Conservation (phyloP, 2,888 invertebrate genomes). For the Chrysopilus asiliformis region DNA sequence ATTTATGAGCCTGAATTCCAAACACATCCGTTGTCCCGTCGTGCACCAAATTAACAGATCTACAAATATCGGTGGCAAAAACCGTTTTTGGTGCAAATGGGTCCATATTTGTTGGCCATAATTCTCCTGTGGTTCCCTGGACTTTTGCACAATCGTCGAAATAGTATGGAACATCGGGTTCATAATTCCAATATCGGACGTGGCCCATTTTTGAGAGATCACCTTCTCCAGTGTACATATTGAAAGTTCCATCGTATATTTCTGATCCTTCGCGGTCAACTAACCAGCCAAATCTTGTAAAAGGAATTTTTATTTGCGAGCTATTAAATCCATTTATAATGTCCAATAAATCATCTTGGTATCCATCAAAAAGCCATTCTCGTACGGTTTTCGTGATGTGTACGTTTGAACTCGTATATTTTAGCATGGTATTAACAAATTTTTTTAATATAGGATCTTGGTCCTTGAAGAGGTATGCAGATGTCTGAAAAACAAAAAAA, state of each 20-base stretch:
- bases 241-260: constrained; percentile 62
- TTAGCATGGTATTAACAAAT: constrained; percentile 43
- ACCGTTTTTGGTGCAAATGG: constrained; percentile 44
- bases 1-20: constrained; percentile 27
- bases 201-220: constrained; percentile 53
- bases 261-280: constrained; percentile 59
- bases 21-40: constrained; percentile 18
- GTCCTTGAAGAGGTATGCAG: constrained; percentile 45
- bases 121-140: constrained; percentile 63
- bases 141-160: constrained; percentile 50
- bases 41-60: constrained; percentile 41
- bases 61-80: constrained; percentile 68
- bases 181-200: constrained; percentile 56
- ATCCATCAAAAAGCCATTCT: constrained; percentile 69
- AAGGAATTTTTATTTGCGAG: constrained; percentile 43
- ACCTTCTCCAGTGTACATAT: constrained; percentile 57
- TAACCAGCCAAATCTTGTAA: constrained; percentile 75
- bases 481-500: constrained; percentile 45
- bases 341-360: constrained; percentile 54
- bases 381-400: constrained; percentile 49
- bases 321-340: constrained; percentile 41
- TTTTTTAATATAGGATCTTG: constrained; percentile 33
- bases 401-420: constrained; percentile 37
- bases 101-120: constrained; percentile 53
- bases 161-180: constrained; percentile 42